Conservation (phyloP, 2,113 vertebrate genomes). For the Chaenogobius annularis region DNA sequence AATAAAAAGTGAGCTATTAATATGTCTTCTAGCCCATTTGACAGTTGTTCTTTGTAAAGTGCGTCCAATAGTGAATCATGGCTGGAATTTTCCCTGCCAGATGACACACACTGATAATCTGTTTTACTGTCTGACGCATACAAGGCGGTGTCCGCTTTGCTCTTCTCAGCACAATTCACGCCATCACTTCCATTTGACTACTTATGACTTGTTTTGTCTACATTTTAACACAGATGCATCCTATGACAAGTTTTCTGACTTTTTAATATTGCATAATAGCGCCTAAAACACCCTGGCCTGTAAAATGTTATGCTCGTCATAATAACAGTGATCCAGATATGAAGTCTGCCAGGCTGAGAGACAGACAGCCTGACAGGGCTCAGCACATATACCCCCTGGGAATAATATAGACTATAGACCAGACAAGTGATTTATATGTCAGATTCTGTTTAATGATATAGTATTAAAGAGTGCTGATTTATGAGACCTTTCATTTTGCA, state of each 20-base stretch:
- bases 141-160: slow-evolving; percentile 38
- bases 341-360: slow-evolving; percentile 49
- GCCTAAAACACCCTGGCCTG: slow-evolving; percentile 32
- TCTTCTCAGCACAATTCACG: slow-evolving; percentile 35
- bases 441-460: slow-evolving; percentile 63
- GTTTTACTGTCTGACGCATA: slow-evolving; percentile 47
- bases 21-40: neutral
- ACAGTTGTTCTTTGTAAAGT: slow-evolving; percentile 27
- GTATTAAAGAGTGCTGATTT: slow-evolving; percentile 62
- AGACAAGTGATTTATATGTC: slow-evolving; percentile 54
- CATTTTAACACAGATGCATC: slow-evolving; percentile 12
- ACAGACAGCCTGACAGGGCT: slow-evolving; percentile 52
- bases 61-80: slow-evolving; percentile 47
- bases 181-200: slow-evolving; percentile 23
- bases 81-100: slow-evolving; percentile 30
- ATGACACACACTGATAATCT: slow-evolving; percentile 57
- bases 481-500: slow-evolving; percentile 49
- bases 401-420: slow-evolving; percentile 47
- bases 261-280: slow-evolving; percentile 31
- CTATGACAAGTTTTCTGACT: slow-evolving; percentile 21
- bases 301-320: slow-evolving; percentile 47
- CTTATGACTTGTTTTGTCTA: slow-evolving; percentile 13
- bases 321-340: slow-evolving; percentile 63
- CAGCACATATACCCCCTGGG: slow-evolving; percentile 44
- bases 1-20: slow-evolving; percentile 21